These are phyloP conservation scores for Pelodytes ibericus DNA, from an alignment of 2,797 vertebrate genomes.

Conservation along the genomic window DNA sequence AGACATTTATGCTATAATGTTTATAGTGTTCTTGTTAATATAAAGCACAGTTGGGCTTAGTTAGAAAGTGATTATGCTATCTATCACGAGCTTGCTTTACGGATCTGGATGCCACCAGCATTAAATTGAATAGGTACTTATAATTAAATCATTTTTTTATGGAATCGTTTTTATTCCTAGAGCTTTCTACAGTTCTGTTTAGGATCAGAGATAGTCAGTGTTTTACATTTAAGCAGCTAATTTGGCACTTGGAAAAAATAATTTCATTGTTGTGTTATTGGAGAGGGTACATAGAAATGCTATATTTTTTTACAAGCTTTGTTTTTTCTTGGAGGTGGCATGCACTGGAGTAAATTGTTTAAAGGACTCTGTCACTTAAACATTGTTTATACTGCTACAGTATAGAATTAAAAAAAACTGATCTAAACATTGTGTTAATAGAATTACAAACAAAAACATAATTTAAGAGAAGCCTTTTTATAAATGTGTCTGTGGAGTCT, in stretches of 20 bases:
- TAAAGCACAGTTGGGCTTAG: constrained; percentile 74
- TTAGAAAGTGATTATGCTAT: constrained; percentile 70
- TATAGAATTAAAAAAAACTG: no score
- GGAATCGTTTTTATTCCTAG: constrained; percentile 66
- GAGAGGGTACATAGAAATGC: background rate
- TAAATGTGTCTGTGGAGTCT: no score
- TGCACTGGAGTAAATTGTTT: background rate
- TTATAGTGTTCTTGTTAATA: constrained; percentile 70
- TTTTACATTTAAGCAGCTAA: constrained; percentile 53
- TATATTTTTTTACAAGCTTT: constrained; percentile 13
- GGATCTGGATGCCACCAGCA: constrained; percentile 64
- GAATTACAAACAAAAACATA: no score
- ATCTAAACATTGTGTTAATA: no score
- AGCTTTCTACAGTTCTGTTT: constrained; percentile 64
- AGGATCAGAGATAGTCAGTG: constrained; percentile 57
- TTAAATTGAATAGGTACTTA: constrained; percentile 65
- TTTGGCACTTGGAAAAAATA: constrained; percentile 37
- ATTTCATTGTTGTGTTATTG: constrained; percentile 47
- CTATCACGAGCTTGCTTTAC: constrained; percentile 66
- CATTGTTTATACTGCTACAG: no score
- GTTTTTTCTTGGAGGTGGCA: background rate
- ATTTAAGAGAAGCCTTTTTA: no score
- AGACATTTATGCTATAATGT: constrained; percentile 70
- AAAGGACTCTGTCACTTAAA: no score
- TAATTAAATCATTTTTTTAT: constrained; percentile 68